A percentile compares a stretch with the other conserved stretches of the same genome.
phyloP scores from a whole-genome alignment of 2,113 vertebrate species.

The Puma concolor region DNA sequence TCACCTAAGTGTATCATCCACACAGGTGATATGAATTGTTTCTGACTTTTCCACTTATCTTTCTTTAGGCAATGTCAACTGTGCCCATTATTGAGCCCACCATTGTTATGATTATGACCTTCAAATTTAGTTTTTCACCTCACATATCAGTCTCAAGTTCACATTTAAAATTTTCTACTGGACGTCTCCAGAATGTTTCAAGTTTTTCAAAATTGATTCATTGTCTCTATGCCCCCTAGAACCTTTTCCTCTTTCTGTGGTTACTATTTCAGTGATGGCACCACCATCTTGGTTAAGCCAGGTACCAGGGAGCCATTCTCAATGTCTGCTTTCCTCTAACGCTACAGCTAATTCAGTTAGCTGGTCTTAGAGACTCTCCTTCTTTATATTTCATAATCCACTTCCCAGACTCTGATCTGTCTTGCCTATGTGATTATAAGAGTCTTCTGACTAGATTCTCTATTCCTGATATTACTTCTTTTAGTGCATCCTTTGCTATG shows the following conservation, averaged over 20 bases:
- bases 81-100: neutral
- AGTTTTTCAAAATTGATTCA: neutral
- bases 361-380: neutral
- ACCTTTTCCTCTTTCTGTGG: neutral
- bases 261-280: neutral
- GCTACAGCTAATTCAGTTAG: neutral
- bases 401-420: neutral
- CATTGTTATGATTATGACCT: neutral
- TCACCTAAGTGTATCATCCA: too few relatives aligned
- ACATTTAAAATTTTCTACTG: neutral
- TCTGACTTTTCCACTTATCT: neutral
- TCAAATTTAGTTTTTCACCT: neutral
- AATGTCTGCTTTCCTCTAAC: neutral
- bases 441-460: neutral
- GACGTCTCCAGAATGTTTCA: neutral
- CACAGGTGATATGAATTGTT: neutral
- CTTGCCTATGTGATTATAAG: neutral
- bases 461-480: neutral
- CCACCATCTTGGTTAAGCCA: neutral
- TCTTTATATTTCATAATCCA: neutral
- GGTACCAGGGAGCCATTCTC: neutral
- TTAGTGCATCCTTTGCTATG: neutral
- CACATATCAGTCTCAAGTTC: neutral
- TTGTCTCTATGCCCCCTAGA: neutral
- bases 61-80: neutral